Base-by-base conservation (phyloP, 2,888 invertebrate genomes). In the Callosobruchus maculatus region DNA sequence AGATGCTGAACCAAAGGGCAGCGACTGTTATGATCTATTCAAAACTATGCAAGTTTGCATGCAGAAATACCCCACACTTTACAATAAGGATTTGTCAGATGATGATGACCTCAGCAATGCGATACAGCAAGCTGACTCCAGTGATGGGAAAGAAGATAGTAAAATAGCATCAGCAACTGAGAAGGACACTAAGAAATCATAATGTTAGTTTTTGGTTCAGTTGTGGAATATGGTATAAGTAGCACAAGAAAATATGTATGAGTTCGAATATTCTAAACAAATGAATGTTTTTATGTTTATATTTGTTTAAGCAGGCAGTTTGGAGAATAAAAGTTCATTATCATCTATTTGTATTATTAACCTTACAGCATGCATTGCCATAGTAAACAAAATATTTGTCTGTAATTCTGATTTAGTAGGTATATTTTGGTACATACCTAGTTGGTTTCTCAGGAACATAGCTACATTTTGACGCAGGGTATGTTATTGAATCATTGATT, bases 1-100 rank as follows among this genome's bases (percentile, higher is more conserved):
- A 78, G 91, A 91, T 75, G 93, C 93, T 2, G 97, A 97, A 2
- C 95, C 96, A 0, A 97, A 97, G 87, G 98, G 87, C 73, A 94
- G 94, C 70, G 97, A 98, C 83, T 98, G 98, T 87, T 94, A 94
- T 84, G 95, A 97, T 77, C 91, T 93, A 81, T 98, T 98, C 87
- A 93, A 93, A 84, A 91, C 91, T 72, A 97, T 98, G 97, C 96
- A 96, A 85, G 90, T 91, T 31, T 98, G 98, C 85, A 97, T 98
- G 94, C 88, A 92, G 69, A 89, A 93, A 78, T 97, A 93, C 88
- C 97, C 97, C 4, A 92, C 93, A 22, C 89, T 97, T 26, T 97
- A 97, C 85, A 93, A 93, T 83, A 92, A 93, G 85, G 90, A 91
- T 72, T 89, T 91, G n/a, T 90, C 90, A 68, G 90, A 91, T 74